A percentile compares a stretch with the other conserved stretches of the same genome.
These are phyloP conservation scores for Neotoma lepida DNA, from an alignment of 2,113 vertebrate species.

Conservation along the genomic window DNA sequence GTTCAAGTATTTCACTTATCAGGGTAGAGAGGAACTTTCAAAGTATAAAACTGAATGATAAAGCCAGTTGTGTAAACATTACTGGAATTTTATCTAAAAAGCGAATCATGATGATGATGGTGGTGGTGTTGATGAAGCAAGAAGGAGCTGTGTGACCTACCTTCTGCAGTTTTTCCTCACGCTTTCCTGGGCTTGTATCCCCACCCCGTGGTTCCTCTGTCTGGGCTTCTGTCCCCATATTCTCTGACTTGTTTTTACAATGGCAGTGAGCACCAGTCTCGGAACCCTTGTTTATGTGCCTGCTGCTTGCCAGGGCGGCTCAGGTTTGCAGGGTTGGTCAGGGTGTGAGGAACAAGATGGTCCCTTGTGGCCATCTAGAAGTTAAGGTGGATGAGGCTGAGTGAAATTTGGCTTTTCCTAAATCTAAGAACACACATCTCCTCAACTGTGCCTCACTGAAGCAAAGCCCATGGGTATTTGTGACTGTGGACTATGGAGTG, in stretches of 20 bases:
- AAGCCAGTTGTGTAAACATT: not conserved
- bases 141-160: not conserved
- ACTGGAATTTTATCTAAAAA: not conserved
- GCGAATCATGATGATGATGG: not conserved
- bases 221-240: not conserved
- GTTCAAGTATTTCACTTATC: not conserved
- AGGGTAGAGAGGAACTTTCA: not conserved
- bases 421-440: too few relatives aligned
- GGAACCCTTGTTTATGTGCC: not conserved
- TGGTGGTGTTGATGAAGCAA: not conserved
- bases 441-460: fast-evolving
- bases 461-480: not conserved
- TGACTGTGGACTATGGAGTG: too few relatives aligned
- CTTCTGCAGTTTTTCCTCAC: not conserved
- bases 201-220: not conserved
- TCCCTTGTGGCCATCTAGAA: not conserved
- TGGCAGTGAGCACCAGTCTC: not conserved
- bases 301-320: not conserved
- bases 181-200: too few relatives aligned
- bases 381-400: not conserved
- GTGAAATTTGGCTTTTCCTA: not conserved
- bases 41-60: not conserved
- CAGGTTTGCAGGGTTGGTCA: not conserved
- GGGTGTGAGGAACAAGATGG: not conserved
- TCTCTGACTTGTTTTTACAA: not conserved